Evolutionary conservation across 2,797 vertebrate species (phyloP), one percentile per base, ranked within the genome.

Genomic region (Danio choprae): DNA sequence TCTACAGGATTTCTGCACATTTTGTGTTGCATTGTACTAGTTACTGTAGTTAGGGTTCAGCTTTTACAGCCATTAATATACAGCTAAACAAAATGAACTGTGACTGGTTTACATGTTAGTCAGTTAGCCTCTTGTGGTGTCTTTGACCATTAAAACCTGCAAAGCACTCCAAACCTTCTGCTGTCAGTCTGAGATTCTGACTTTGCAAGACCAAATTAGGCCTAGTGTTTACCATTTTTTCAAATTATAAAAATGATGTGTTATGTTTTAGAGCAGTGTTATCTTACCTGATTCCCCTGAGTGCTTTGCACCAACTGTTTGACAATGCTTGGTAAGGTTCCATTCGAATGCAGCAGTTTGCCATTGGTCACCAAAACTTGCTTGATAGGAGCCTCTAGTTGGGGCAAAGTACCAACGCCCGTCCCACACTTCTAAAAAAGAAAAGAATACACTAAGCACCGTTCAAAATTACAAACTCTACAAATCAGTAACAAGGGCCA

Each of bases 281-380:
- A 48, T 29, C 90, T 91, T 83, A 94, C 93, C 87, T 81, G 81
- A 79, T 89, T 88, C 38, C 88, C 88, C 68, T 92, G 93, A 65
- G 89, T 92, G 84, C 90, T 91, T 81, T 91, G 93, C 70, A 85
- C 86, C 74, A 90, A 89, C 86, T 93, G 93, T 88, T 88, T 93
- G 91, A 90, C 84, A 38, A 94, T 94, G 80, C 93, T 94, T 79
- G 94, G 94, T 85, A 95, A 87, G 84, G 92, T 94, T 87, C 85
- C 92, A 82, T 94, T 93, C 0, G 91, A 90, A 80, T 93, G 92
- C 79, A 92, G 91, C 77, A 91, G 91, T 91, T 93, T 94, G 89
- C 92, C 91, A 87, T 94, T 93, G 89, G 90, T 92, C 89, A 94
- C 93, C 87, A 94, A 87, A 84, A 94, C 89, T 84, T 94, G 94